Base-by-base conservation (phyloP, 2,797 vertebrate genomes). In the Leucoraja ocellata region DNA sequence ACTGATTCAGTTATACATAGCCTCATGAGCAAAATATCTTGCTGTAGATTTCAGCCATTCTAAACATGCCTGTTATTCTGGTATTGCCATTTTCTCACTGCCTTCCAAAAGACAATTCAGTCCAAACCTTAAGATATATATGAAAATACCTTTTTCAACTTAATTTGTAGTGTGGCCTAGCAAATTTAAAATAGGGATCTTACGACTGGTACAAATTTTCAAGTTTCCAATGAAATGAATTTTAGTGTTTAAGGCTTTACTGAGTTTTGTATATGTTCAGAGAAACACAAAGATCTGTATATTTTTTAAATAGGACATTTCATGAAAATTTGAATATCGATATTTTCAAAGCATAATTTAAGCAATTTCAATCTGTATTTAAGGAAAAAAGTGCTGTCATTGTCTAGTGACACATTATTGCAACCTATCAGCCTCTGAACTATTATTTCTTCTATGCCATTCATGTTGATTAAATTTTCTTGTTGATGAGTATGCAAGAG, bases 401-500 rank as follows among this genome's bases (percentile, higher is more conserved):
- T 92, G 90, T 76, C 71, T 76, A 13, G 68, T 76, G 73, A 76
- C 90, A 74, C 90, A 76, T 92, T 92, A 76, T 21, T 92, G 23
- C 71, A 74, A 92, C 39, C 46, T 4, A 92, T 92, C 90, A 92
- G 71, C 90, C 90, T 92, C 71, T 92, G 90, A 92, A 76, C 90
- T 76, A 25, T 92, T 92, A n/a, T 23, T 92, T 92, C 68, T 91
- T 71, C 65, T 39, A 74, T 11, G 71, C 54, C 90, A 92, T 71
- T 92, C 90, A 92, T n/a, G 16, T 25, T 92, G 90, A 92, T 76
- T 74, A 71, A 91, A 54, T 92, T 73, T 46, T 92, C 25, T 92
- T 76, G n/a, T 76, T 92, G 90, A 92, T 92, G 90, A 76, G 90
- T 58, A 76, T n/a, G 90, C 88, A 92, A 58, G 90, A 73, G 68